Evolutionary conservation across 1,140 invertebrate genomes (phyloP), one percentile per base, ranked within the genome.

Genomic region (Cydia pomonella): DNA sequence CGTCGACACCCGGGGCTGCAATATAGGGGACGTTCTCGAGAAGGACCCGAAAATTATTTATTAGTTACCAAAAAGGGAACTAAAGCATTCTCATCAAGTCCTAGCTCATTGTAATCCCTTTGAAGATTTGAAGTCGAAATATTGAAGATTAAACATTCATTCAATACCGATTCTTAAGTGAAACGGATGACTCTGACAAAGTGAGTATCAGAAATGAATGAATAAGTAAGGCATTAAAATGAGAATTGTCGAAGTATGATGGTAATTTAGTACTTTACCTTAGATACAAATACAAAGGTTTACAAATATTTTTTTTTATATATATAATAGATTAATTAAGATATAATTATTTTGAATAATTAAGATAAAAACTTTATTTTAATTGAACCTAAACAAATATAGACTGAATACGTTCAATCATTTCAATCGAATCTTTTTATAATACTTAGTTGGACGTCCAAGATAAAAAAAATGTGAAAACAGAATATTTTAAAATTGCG

Each of bases 41-140:
- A 75, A 78, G 81, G 81, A 77, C 72, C 77, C 77, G 79, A 83
- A 86, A 85, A 87, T 84, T 84, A 84, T 85, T 87, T 85, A 87
- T 86, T 86, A 84, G 80, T 79, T 73, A 69, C 79, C 77, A 63
- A 81, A 86, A 83, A 78, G 53, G 76, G 75, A 75, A 78, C 77
- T 78, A 64, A 64, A 64, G 63, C 33, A 69, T 69, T 69, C 64
- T 69, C 64, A 69, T 38, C 29, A 38, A 33, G 64, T 33, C 64
- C 64, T 69, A 69, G 64, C 64, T 69, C 29, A 69, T 69, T 69
- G 64, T 69, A 29, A 69, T 69, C 64, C 16, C 64, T 69, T 69
- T 69, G 64, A 69, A 69, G 64, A 69, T 69, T 69, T 69, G n/a
- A 23, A 59, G 53, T 23, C 21, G 18, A 69, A 18, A 69, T 69